Conservation (phyloP, 2,888 invertebrate species). For the Neocrepidodera transversa region DNA sequence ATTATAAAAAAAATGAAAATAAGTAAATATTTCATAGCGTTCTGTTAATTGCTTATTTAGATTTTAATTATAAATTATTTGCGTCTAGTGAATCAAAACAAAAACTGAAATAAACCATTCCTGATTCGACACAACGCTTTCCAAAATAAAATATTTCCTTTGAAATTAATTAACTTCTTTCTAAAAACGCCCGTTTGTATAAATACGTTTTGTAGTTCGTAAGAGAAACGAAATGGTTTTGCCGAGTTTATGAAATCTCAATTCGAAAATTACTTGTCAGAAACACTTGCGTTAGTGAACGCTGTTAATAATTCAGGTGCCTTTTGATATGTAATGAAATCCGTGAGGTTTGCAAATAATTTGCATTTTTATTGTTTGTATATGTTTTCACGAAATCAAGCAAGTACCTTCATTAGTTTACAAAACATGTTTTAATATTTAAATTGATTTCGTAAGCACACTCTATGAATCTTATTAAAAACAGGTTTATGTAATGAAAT, state of each 20-base stretch:
- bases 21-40: too few species aligned
- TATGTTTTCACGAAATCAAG: not conserved
- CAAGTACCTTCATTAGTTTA: not conserved
- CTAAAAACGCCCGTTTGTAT: constrained; percentile 10
- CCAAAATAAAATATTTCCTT: constrained; percentile 24
- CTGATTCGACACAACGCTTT: not conserved
- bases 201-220: constrained; percentile 19
- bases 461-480: too few species aligned
- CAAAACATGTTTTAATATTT: too few species aligned
- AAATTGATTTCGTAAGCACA: too few species aligned
- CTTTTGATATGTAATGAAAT: constrained; percentile 22
- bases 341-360: constrained; percentile 6
- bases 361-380: constrained; percentile 11
- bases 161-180: constrained; percentile 30
- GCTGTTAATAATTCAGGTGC: constrained; percentile 18
- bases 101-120: too few species aligned
- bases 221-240: constrained; percentile 2
- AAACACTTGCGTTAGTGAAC: constrained; percentile 25
- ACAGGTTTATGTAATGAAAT: too few species aligned
- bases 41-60: too few species aligned
- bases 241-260: constrained; percentile 28
- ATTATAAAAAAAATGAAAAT: too few species aligned
- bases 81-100: too few species aligned
- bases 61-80: too few species aligned
- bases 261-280: constrained; percentile 31